Evolutionary conservation across 2,888 invertebrate genomes (phyloP).

Genomic region (Calameuta filiformis): DNA sequence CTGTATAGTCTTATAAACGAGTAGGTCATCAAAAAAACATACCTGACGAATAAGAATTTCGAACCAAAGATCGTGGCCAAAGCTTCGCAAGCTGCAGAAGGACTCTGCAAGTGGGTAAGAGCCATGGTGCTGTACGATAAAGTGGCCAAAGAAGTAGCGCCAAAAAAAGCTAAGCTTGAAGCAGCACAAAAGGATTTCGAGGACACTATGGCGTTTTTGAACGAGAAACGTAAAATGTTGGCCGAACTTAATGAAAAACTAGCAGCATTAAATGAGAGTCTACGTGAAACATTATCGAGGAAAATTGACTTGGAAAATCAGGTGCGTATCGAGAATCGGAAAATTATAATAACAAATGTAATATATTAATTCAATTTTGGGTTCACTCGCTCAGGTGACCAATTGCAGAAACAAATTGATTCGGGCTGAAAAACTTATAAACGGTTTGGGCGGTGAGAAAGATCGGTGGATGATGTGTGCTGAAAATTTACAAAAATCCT

Average conservation of each 20-base stretch:
- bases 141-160: slow-evolving; percentile 84
- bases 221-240: slow-evolving; percentile 84
- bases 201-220: slow-evolving; percentile 85
- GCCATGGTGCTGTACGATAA: slow-evolving; percentile 91
- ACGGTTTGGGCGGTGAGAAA: slow-evolving; percentile 89
- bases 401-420: slow-evolving; percentile 84
- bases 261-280: slow-evolving; percentile 76
- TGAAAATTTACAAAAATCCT: slow-evolving; percentile 77
- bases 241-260: slow-evolving; percentile 81
- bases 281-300: slow-evolving; percentile 74
- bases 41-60: slow-evolving; percentile 76
- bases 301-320: slow-evolving; percentile 78
- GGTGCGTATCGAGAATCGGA: slow-evolving; percentile 67
- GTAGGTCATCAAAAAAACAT: slow-evolving; percentile 47
- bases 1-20: neutral
- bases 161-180: slow-evolving; percentile 84
- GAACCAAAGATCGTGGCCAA: slow-evolving; percentile 84
- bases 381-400: slow-evolving; percentile 27
- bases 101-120: slow-evolving; percentile 90
- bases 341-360: neutral
- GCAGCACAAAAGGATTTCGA: slow-evolving; percentile 85
- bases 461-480: slow-evolving; percentile 86
- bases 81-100: slow-evolving; percentile 95
- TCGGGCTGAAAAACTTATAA: slow-evolving; percentile 88
- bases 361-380: neutral